Conservation (phyloP, 2,797 vertebrate genomes). For the Notoglanidium macrostoma region DNA sequence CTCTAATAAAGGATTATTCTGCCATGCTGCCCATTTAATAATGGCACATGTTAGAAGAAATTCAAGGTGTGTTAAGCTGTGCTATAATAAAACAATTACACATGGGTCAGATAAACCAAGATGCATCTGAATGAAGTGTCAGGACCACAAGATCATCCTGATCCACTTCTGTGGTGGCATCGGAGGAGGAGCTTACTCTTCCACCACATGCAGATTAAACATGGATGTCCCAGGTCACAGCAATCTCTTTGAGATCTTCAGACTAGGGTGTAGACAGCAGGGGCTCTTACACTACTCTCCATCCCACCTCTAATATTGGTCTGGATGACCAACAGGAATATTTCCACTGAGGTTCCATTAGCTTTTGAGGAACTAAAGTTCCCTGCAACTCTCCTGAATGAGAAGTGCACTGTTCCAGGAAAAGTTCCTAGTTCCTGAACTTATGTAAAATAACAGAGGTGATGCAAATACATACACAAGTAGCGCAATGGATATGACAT, state of each 20-base stretch:
- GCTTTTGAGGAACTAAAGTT: not conserved
- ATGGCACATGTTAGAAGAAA: too few relatives aligned
- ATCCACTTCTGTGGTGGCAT: not conserved
- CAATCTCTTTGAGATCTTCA: conserved; percentile 48
- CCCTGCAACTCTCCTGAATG: conserved; percentile 2
- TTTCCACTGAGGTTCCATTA: not conserved
- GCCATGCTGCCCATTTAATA: not conserved
- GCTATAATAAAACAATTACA: not conserved
- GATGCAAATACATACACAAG: conserved; percentile 19
- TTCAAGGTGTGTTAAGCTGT: not conserved
- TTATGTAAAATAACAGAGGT: conserved; percentile 26
- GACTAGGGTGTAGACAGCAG: conserved; percentile 55
- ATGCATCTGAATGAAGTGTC: not conserved
- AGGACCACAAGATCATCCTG: not conserved
- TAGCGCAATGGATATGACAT: conserved; percentile 4
- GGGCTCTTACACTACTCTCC: not conserved
- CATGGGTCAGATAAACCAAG: not conserved
- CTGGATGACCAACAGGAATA: not conserved
- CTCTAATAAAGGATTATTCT: not conserved
- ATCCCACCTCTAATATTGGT: not conserved
- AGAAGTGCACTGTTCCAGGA: not conserved
- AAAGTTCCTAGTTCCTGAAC: conserved; percentile 22
- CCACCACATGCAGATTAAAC: conserved; percentile 57
- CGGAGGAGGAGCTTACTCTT: not conserved
- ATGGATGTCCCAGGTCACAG: conserved; percentile 50